Evolutionary conservation across 2,797 vertebrate genomes (phyloP), one percentile per base, ranked within the genome.

Genomic region (Aphelocoma californica): DNA sequence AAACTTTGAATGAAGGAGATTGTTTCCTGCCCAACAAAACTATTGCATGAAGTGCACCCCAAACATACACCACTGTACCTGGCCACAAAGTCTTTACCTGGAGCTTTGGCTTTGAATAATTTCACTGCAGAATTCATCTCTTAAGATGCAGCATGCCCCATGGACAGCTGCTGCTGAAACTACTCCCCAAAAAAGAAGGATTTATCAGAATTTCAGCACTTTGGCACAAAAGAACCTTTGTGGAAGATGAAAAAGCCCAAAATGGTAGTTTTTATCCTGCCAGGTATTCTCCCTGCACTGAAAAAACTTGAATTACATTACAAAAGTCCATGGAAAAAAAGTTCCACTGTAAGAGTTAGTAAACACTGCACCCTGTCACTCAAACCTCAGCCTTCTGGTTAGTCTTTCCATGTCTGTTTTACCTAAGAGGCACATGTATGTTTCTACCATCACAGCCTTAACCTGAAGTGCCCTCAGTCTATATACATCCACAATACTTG

Each of bases 241-340:
- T n/a, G 28, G 44, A 81, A 75, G 23, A 71, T 15, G 1, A 13
- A 42, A 71, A 21, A n/a, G 0, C 0, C 7, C 25, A 14, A n/a
- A 77, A 11, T 11, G 3, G 18, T 9, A 51, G 20, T 2, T 84
- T 72, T 47, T 32, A 60, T 16, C 42, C 15, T 3, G 7, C 18
- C 18, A 26, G 32, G 12, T 21, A 81, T 48, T 48, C 51, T 65
- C 53, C 38, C 18, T 9, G 34, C 61, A 42, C 65, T 28, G 60
- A 57, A 44, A 70, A 61, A 28, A 26, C 31, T 38, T 23, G 12
- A 56, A 51, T 36, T 69, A 9, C 29, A 10, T 16, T 23, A 45
- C 3, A 62, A 5, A 45, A 61, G 32, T 19, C 32, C 47, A 29
- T 9, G 20, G 8, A 7, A 60, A 70, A 36, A 45, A 29, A 17